Percentiles rank a stretch among this genome's conserved stretches.
These are phyloP conservation scores for Athene cunicularia DNA, from an alignment of 2,113 vertebrate species.

Conservation along the genomic window DNA sequence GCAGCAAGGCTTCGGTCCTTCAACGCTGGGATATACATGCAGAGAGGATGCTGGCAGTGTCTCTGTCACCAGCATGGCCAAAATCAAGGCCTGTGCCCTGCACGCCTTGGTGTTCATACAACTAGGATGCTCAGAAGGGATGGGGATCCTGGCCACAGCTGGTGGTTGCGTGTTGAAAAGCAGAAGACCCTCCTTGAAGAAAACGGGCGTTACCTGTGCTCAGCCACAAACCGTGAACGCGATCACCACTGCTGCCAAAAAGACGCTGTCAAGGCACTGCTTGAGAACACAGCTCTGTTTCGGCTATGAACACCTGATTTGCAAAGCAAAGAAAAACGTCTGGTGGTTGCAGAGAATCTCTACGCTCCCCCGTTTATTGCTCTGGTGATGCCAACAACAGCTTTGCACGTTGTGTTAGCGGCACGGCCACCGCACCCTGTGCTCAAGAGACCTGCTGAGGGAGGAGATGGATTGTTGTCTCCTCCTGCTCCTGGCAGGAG, in stretches of 20 bases:
- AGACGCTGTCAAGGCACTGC: neutral
- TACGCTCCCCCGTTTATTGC: neutral
- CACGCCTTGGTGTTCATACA: accelerated
- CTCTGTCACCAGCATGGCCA: neutral
- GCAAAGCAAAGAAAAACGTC: neutral
- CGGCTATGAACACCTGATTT: accelerated
- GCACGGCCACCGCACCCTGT: neutral
- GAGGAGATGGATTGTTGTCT: neutral
- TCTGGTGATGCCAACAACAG: neutral
- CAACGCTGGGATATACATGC: accelerated
- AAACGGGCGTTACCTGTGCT: accelerated
- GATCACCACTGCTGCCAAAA: neutral
- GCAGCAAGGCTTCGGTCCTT: neutral
- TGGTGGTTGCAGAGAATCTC: neutral
- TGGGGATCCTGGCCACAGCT: neutral
- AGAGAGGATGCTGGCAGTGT: neutral
- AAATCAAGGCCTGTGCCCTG: neutral
- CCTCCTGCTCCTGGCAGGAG: neutral
- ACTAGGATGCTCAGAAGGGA: neutral
- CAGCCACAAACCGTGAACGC: neutral
- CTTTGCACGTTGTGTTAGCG: neutral
- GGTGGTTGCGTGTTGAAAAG: neutral
- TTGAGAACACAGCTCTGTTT: neutral
- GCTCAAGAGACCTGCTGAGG: neutral
- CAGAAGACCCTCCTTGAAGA: neutral